Evolutionary conservation across 2,113 vertebrate genomes (phyloP).

Genomic region (Corydoras maculifer): DNA sequence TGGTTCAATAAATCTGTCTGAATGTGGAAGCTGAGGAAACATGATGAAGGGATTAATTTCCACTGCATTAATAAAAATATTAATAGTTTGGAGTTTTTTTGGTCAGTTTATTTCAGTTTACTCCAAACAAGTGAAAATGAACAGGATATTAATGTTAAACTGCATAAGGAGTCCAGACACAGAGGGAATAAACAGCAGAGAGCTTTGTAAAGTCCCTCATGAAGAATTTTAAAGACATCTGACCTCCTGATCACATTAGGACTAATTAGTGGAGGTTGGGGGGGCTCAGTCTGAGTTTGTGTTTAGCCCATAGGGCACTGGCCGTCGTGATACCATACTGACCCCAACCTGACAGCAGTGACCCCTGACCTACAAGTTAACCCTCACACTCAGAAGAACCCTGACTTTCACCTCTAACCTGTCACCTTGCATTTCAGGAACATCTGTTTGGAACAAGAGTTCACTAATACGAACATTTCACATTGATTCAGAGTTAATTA

Average conservation of each 20-base stretch:
- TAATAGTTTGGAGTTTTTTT: too few species aligned
- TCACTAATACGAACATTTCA: neutral
- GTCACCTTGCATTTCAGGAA: constrained; percentile 51
- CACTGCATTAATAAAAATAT: too few species aligned
- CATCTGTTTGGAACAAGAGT: constrained; percentile 53
- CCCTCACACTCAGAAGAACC: constrained; percentile 58
- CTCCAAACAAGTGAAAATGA: too few species aligned
- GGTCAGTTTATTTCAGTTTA: too few species aligned
- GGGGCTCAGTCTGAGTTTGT: constrained; percentile 45
- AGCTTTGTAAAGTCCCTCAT: neutral
- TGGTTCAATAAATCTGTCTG: too few species aligned
- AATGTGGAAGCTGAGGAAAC: too few species aligned
- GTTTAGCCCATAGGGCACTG: constrained; percentile 47
- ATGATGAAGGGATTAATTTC: too few species aligned
- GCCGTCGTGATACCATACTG: constrained; percentile 49
- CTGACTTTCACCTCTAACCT: constrained; percentile 54
- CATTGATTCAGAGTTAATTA: neutral
- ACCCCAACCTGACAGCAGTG: constrained; percentile 63
- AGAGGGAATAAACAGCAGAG: too few species aligned
- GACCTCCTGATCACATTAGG: constrained; percentile 15
- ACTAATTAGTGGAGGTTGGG: constrained; percentile 32
- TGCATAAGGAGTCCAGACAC: too few species aligned
- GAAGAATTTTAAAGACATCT: constrained; percentile 24
- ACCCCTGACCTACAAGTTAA: constrained; percentile 63
- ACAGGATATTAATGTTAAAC: too few species aligned